These are phyloP conservation scores for Botrylloides violaceus DNA, from an alignment of 23 tunicate species.

Conservation along the genomic window DNA sequence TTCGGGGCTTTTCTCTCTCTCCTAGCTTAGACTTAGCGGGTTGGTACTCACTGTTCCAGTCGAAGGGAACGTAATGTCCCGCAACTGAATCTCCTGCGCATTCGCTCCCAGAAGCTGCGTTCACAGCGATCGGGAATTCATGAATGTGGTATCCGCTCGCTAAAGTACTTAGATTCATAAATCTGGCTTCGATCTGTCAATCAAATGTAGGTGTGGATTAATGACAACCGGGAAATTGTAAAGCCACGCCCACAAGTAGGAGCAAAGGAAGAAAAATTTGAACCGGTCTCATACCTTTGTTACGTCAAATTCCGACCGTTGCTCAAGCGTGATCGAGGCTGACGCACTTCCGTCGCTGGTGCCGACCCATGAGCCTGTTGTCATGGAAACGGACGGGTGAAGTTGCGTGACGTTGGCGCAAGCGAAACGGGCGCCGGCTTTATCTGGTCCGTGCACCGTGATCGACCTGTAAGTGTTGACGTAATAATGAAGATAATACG, in stretches of 20 bases:
- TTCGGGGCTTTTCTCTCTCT: too few species aligned
- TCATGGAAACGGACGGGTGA: slow-evolving; percentile 13
- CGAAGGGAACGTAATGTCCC: slow-evolving; percentile 42
- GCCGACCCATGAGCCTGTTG: slow-evolving; percentile 31
- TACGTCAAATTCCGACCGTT: slow-evolving; percentile 43
- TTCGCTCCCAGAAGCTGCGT: slow-evolving; percentile 1
- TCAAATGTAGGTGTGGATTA: background rate
- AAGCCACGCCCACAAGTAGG: too few species aligned
- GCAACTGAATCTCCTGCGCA: slow-evolving; percentile 25
- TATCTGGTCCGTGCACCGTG: slow-evolving; percentile 33
- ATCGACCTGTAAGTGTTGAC: slow-evolving; percentile 32
- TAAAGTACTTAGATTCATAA: slow-evolving; percentile 8
- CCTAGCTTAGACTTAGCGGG: too few species aligned
- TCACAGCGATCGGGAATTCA: slow-evolving; percentile 24
- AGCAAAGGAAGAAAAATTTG: too few species aligned
- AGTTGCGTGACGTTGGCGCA: slow-evolving; percentile 72
- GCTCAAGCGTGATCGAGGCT: slow-evolving; percentile 31
- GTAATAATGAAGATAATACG: background rate
- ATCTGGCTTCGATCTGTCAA: too few species aligned
- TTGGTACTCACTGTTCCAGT: slow-evolving; percentile 9
- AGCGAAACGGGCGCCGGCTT: slow-evolving; percentile 58
- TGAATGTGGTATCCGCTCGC: slow-evolving; percentile 58
- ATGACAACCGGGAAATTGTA: background rate
- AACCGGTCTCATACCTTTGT: slow-evolving; percentile 29
- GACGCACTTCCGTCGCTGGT: slow-evolving; percentile 40